Evolutionary conservation across 2,797 vertebrate species (phyloP).

Genomic region (Poecilia picta): DNA sequence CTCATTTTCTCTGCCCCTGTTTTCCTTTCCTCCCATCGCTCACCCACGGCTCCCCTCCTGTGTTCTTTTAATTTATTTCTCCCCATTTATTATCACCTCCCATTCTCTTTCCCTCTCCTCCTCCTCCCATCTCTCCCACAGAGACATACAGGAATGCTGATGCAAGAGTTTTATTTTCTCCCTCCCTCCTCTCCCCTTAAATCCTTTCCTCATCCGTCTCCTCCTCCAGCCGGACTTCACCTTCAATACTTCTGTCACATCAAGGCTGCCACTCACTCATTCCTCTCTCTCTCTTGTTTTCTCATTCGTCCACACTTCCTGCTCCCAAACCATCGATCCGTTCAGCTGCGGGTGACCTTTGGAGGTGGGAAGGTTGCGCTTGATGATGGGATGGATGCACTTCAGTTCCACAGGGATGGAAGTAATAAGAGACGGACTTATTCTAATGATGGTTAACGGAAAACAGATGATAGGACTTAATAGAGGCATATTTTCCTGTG

Average conservation of each 20-base stretch:
- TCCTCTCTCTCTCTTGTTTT: constrained; percentile 18
- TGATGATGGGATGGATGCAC: constrained; percentile 16
- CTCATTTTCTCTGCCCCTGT: constrained; percentile 18
- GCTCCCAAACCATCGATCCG: constrained; percentile 50
- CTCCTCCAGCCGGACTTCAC: constrained; percentile 12
- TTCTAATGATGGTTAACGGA: not conserved
- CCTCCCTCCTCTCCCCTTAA: constrained; percentile 19
- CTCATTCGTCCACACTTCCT: constrained; percentile 9
- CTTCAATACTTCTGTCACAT: constrained; percentile 21
- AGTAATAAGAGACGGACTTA: not conserved
- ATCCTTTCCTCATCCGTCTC: constrained; percentile 21
- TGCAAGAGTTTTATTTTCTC: constrained; percentile 51
- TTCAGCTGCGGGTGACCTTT: constrained; percentile 68
- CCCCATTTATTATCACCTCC: constrained; percentile 39
- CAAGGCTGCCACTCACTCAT: constrained; percentile 1
- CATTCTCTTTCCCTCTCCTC: constrained; percentile 4
- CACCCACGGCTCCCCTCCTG: not conserved
- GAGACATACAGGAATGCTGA: constrained; percentile 63
- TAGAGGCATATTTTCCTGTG: constrained; percentile 7
- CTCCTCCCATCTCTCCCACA: constrained; percentile 27
- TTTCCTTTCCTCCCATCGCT: not conserved
- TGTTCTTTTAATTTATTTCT: constrained; percentile 18
- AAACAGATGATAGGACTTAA: constrained; percentile 1
- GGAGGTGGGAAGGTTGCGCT: constrained; percentile 48
- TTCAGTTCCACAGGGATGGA: constrained; percentile 9